Evolutionary conservation across 2,888 invertebrate species (phyloP).

Genomic region (Rambutsinella grinnellia): DNA sequence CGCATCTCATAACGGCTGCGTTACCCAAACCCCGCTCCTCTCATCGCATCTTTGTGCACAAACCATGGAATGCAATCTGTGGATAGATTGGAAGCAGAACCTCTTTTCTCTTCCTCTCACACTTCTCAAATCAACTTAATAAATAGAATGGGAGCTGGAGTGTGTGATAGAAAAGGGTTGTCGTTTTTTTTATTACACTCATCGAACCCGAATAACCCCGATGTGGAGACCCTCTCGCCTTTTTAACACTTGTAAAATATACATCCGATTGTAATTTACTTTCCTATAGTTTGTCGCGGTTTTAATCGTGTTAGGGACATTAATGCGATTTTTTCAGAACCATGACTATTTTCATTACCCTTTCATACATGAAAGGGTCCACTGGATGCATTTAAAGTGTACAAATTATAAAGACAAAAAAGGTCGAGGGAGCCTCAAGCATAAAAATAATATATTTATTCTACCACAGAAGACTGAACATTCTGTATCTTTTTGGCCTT

Average conservation of each 20-base stretch:
- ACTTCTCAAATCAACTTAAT: slow-evolving; percentile 19
- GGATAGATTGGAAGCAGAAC: neutral
- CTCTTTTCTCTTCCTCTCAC: neutral
- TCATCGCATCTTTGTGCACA: neutral
- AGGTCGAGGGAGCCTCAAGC: slow-evolving; percentile 18
- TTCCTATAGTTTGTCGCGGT: neutral
- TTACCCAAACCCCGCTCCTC: neutral
- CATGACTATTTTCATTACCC: no score
- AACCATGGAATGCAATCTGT: neutral
- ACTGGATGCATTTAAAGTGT: no score
- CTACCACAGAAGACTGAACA: neutral
- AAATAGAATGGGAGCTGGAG: slow-evolving; percentile 26
- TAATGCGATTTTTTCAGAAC: no score
- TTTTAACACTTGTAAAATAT: slow-evolving; percentile 47
- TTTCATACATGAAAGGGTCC: slow-evolving; percentile 19
- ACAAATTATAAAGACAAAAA: neutral
- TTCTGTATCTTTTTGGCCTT: slow-evolving; percentile 3
- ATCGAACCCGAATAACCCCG: slow-evolving; percentile 63
- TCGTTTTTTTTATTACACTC: slow-evolving; percentile 46
- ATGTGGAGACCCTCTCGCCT: slow-evolving; percentile 43
- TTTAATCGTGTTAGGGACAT: neutral
- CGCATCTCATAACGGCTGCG: slow-evolving; percentile 2
- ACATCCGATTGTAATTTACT: slow-evolving; percentile 38
- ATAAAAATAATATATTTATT: slow-evolving; percentile 11
- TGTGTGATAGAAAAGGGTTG: slow-evolving; percentile 26